These are phyloP conservation scores for Pterocles orientalis DNA, from an alignment of 2,113 vertebrate genomes.

Conservation along the genomic window DNA sequence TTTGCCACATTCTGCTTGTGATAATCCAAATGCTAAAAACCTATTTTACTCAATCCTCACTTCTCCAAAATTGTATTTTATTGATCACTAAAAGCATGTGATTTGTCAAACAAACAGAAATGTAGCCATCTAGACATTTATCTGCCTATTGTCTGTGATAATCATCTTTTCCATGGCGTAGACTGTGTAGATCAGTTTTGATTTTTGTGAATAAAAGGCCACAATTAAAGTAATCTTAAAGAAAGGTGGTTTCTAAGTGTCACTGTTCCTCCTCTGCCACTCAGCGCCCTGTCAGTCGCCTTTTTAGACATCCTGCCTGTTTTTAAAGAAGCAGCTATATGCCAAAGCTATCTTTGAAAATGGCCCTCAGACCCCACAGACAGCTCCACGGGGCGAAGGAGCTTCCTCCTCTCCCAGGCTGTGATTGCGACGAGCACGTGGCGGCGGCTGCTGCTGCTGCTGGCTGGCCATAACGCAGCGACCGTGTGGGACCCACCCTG, in stretches of 20 bases:
- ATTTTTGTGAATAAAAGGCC: neutral
- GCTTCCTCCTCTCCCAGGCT: neutral
- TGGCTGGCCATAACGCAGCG: rapidly evolving
- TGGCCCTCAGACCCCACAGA: neutral
- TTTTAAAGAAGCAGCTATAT: neutral
- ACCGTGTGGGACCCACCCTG: too few species aligned
- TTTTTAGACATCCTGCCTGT: neutral
- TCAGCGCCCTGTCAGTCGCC: neutral
- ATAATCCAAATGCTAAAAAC: neutral
- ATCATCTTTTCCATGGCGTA: neutral
- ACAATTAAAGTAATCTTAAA: neutral
- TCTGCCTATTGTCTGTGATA: neutral
- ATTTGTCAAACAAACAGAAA: neutral
- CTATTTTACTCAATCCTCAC: neutral
- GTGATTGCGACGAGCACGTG: rapidly evolving
- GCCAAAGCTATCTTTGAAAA: neutral
- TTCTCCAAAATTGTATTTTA: neutral
- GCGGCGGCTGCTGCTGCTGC: neutral
- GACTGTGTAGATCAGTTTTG: neutral
- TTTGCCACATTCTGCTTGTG: neutral
- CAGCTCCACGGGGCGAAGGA: neutral
- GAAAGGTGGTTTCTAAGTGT: neutral
- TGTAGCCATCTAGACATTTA: neutral
- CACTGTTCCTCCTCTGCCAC: neutral
- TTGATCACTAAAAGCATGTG: neutral